These are phyloP conservation scores for Polypterus bichir DNA, from an alignment of 2,113 vertebrate species.

Conservation along the genomic window DNA sequence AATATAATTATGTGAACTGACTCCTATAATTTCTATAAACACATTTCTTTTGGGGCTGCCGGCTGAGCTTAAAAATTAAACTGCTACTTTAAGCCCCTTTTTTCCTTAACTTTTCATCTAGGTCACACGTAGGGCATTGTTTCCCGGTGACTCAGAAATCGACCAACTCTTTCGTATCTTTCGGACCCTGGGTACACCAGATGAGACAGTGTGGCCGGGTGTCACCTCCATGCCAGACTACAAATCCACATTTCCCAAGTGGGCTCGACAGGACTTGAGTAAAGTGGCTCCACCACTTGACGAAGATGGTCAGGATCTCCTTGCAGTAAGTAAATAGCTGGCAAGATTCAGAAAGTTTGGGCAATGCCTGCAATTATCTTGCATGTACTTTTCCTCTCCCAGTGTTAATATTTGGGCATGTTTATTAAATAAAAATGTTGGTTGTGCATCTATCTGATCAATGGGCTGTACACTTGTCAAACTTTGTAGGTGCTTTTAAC, in stretches of 20 bases:
- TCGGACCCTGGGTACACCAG: slow-evolving; percentile 81
- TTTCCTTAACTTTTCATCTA: slow-evolving; percentile 26
- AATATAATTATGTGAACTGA: too few species aligned
- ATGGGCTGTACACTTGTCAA: too few species aligned
- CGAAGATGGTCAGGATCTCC: slow-evolving; percentile 74
- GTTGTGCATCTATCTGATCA: background rate
- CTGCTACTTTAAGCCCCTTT: slow-evolving; percentile 14
- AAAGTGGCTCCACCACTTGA: slow-evolving; percentile 83
- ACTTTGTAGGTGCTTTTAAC: too few species aligned
- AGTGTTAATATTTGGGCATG: background rate
- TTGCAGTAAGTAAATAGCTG: slow-evolving; percentile 54
- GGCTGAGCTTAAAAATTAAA: background rate
- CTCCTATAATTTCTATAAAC: too few species aligned
- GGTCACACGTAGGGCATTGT: slow-evolving; percentile 76
- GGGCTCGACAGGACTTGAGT: slow-evolving; percentile 76
- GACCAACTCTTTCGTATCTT: slow-evolving; percentile 90
- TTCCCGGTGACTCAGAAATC: slow-evolving; percentile 87
- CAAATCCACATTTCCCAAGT: slow-evolving; percentile 85
- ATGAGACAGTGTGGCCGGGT: slow-evolving; percentile 77
- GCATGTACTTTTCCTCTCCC: background rate
- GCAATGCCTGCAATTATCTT: background rate
- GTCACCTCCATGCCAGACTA: slow-evolving; percentile 90
- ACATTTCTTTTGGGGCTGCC: too few species aligned
- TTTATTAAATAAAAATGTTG: background rate
- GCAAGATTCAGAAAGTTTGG: background rate